Evolutionary conservation across 1,140 invertebrate genomes (phyloP), one percentile per base, ranked within the genome.

Genomic region (Venustaconcha ellipsiformis): DNA sequence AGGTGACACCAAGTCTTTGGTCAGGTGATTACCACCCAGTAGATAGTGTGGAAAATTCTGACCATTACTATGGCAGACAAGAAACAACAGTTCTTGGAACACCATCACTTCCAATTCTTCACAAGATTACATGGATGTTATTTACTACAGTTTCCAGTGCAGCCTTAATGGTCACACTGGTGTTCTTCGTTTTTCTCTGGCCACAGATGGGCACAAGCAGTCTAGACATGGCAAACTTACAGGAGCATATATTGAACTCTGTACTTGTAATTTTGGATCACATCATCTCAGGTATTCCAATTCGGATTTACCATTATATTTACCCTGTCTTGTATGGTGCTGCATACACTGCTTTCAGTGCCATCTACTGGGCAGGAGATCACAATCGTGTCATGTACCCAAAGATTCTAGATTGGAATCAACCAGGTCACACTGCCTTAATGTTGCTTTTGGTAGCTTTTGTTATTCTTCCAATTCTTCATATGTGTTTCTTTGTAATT

Each of bases 331-430:
- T 78, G 1, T 88, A 87, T 66, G 84, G 80, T 1, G 1, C 84
- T 3, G 57, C 80, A 13, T 88, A 88, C 72, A 20, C 79, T 2
- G 57, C 83, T 14, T 88, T 88, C 78, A 82, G 81, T 65, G 63
- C 80, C 15, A 78, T 88, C 37, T 87, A 83, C 64, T 88, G 84
- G 83, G 73, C 78, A 14, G 75, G 63, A 20, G 84, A 88, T 69
- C 84, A 88, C 63, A 67, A 37, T 12, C 75, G 79, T 57, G 81
- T 88, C 8, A 73, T 88, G 66, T 88, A 88, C 72, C 80, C 79
- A 26, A 74, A 74, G 18, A 72, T 88, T 57, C 73, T 88, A 23
- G 84, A 88, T 72, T 88, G 84, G 84, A 83, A 78, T 60, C 59
- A 85, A 14, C 84, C 85, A 8, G 83, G 78, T 8, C 64, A 30